Base-by-base conservation (phyloP, 2,797 vertebrate genomes). In the Smutsia temminckii region DNA sequence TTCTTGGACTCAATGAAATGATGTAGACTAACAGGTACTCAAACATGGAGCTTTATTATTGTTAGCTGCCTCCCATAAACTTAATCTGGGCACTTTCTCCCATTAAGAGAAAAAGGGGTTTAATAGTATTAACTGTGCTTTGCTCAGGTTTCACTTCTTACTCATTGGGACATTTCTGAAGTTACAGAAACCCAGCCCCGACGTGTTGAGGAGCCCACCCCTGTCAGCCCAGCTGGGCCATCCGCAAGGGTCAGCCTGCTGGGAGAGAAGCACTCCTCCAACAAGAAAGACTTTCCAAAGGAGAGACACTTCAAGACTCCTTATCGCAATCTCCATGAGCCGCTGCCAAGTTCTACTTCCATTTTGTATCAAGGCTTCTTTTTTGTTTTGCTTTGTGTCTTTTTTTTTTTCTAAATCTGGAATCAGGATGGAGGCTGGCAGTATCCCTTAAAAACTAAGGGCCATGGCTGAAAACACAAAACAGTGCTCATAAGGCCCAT, bases 361-460 rank as follows among this genome's bases (percentile, higher is more conserved):
- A 96, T 77, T 85, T 92, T 46, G 32, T 40, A 88, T 63, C 88
- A 92, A 84, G 92, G 74, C 42, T 23, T 77, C 85, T 71, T 86
- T 72, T 72, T 27, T 17, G 42, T 78, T 80, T 55, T 80, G 79
- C 49, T 72, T 21, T n/a, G 88, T 0, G 8, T 51, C 49, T 61
- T 55, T 85, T 53, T n/a, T 59, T 17, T 25, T 71, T 61, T 25
- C 66, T 88, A 83, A 92, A 94, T 89, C 93, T 97, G 85, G 83
- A 93, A 77, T 91, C 59, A 49, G 95, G 96, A 78, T 79, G 92
- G 96, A 97, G 69, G 89, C 84, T 97, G 81, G 95, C 93, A 89
- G 89, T 66, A 92, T 94, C 97, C 95, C 95, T 63, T 84, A 63
- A 87, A 85, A 98, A 97, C 88, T 66, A 69, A 97, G 96, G 96